Evolutionary conservation across 2,113 vertebrate genomes (phyloP), one percentile per base, ranked within the genome.

Genomic region (Sylvia atricapilla): DNA sequence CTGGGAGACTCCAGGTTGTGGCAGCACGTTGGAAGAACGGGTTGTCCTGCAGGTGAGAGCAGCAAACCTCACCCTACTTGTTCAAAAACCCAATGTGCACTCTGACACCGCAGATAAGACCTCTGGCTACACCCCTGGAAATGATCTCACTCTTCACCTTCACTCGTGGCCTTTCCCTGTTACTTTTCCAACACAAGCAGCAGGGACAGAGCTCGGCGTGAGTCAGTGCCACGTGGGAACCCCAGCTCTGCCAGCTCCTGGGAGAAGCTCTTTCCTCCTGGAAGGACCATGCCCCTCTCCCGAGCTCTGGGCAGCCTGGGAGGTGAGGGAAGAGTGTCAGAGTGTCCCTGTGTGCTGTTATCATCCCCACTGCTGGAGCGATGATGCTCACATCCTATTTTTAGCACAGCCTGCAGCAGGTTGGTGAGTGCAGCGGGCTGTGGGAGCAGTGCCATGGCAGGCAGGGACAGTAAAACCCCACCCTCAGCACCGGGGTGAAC

Each of bases 381-480:
- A 95, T 94, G 95, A 93, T 95, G 95, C 76, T 94, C 73, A 64
- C 87, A 78, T 50, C 84, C 95, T 96, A 95, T 97, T 96, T 97
- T 97, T 97, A 96, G 95, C 13, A 4, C 89, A 93, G 95, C 88
- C 89, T 94, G 90, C 93, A 94, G 97, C 93, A 73, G 85, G 66
- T 73, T 89, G 23, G 64, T 11, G 88, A 93, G 81, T 73, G 3
- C 80, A 58, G 77, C 76, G 44, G 39, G 87, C 84, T 87, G 94
- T 15, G 23, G 94, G 95, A 94, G 76, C 84, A 70, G 75, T 52
- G 93, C 88, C 80, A 63, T 22, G 0, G 33, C 2, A 10, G 77
- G 58, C n/a, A 10, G 83, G 46, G 62, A 44, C 0, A 0, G 46
- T 20, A 23, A 78, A 92, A 84, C 21, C 86, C 64, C 20, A 7